These are phyloP conservation scores for Caloenas nicobarica DNA, from an alignment of 2,113 vertebrate species.

Conservation along the genomic window DNA sequence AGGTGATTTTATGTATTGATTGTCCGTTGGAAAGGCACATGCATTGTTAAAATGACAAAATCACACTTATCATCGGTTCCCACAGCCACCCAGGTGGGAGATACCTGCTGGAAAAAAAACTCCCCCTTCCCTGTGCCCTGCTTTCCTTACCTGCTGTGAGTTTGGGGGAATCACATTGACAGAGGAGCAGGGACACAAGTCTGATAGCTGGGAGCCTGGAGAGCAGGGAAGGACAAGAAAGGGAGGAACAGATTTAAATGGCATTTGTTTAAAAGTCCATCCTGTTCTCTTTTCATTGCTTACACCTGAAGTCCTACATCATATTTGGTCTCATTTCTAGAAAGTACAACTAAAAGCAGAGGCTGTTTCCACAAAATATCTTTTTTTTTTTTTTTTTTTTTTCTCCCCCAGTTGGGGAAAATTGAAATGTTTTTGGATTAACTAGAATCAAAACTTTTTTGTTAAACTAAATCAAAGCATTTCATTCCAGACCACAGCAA, in stretches of 20 bases:
- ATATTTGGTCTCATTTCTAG: neutral
- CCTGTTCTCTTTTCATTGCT: neutral
- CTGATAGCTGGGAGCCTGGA: neutral
- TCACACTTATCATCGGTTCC: neutral
- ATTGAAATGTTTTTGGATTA: neutral
- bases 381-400: neutral
- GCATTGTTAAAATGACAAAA: neutral
- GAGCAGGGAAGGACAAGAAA: neutral
- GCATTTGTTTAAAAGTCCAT: neutral
- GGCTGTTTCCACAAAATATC: neutral
- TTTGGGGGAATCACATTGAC: neutral
- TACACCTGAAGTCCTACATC: neutral
- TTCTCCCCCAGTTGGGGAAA: neutral
- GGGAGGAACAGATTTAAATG: neutral
- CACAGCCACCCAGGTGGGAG: neutral
- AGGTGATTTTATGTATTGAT: neutral
- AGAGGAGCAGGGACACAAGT: neutral
- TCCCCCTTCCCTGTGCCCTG: rapidly evolving
- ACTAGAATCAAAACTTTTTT: neutral
- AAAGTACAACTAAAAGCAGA: neutral
- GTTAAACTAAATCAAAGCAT: neutral
- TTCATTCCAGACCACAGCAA: neutral
- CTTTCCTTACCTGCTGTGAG: neutral
- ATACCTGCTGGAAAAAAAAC: neutral
- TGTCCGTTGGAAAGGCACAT: neutral